These are phyloP conservation scores for Portunus trituberculatus DNA, from an alignment of 1,140 invertebrate genomes.

Conservation along the genomic window DNA sequence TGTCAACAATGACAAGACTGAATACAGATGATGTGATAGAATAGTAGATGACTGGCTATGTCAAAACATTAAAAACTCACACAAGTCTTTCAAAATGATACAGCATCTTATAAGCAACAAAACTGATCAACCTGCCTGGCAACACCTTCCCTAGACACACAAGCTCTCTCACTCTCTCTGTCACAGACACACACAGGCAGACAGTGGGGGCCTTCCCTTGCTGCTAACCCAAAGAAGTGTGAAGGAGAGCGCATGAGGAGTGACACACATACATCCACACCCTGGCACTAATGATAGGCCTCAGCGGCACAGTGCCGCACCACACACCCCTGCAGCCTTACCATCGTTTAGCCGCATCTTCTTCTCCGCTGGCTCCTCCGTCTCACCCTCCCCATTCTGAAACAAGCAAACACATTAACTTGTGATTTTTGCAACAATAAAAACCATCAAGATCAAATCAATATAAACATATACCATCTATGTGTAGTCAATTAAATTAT, in stretches of 20 bases:
- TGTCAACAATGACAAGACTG: too few species aligned
- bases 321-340: slow-evolving; percentile 31
- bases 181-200: neutral
- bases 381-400: slow-evolving; percentile 28
- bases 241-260: neutral
- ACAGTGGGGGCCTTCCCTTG: neutral
- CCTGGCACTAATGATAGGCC: neutral
- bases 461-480: too few species aligned
- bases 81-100: too few species aligned
- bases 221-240: neutral
- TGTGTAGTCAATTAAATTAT: too few species aligned
- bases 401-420: slow-evolving; percentile 2
- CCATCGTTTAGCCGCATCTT: slow-evolving; percentile 50
- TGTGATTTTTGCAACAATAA: too few species aligned
- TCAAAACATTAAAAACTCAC: too few species aligned
- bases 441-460: too few species aligned
- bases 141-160: neutral
- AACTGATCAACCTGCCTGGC: neutral
- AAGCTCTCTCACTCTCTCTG: neutral
- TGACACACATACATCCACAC: neutral
- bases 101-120: neutral
- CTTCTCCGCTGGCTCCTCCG: slow-evolving; percentile 36
- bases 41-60: too few species aligned
- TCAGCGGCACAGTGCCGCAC: neutral
- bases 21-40: too few species aligned